phyloP scores from a whole-genome alignment of 2,888 invertebrate species.

The Panorpa germanica region DNA sequence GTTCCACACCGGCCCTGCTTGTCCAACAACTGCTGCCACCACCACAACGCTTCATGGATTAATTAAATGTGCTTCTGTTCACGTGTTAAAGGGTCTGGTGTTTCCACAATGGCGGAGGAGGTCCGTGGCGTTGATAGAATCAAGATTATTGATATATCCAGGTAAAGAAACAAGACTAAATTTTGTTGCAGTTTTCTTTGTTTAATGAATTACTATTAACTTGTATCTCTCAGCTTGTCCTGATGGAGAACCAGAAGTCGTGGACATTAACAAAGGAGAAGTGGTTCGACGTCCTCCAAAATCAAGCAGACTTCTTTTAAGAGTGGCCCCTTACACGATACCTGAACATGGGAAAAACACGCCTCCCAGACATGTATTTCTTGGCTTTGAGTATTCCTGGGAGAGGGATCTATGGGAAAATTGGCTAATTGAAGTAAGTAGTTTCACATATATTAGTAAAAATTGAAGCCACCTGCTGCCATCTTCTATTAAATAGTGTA shows the following conservation, averaged over 20 bases:
- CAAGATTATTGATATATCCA: slow-evolving; percentile 36
- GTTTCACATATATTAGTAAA: no score
- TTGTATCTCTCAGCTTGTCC: slow-evolving; percentile 9
- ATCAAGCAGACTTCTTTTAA: slow-evolving; percentile 23
- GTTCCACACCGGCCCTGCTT: slow-evolving; percentile 39
- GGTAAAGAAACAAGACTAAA: slow-evolving; percentile 18
- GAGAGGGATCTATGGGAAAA: slow-evolving; percentile 44
- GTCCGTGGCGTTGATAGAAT: slow-evolving; percentile 36
- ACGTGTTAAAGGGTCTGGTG: slow-evolving; percentile 44
- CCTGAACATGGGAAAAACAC: slow-evolving; percentile 19
- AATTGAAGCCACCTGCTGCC: no score
- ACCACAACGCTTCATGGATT: slow-evolving; percentile 29
- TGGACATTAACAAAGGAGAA: slow-evolving; percentile 15
- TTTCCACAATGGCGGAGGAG: slow-evolving; percentile 48
- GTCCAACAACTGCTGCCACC: slow-evolving; percentile 22
- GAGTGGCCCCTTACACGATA: slow-evolving; percentile 21
- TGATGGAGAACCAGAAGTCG: slow-evolving; percentile 14
- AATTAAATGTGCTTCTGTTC: slow-evolving; percentile 25
- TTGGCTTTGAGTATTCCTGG: slow-evolving; percentile 44
- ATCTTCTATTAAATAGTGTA: no score
- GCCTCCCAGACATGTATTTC: slow-evolving; percentile 31
- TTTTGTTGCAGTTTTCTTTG: slow-evolving; percentile 3
- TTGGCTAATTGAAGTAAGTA: slow-evolving; percentile 41
- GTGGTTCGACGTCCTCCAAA: slow-evolving; percentile 14
- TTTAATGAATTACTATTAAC: slow-evolving; percentile 4